Percentiles rank a stretch among this genome's conserved stretches.
These are phyloP conservation scores for Buceros bicornis DNA, from an alignment of 2,797 vertebrate species.

Conservation along the genomic window DNA sequence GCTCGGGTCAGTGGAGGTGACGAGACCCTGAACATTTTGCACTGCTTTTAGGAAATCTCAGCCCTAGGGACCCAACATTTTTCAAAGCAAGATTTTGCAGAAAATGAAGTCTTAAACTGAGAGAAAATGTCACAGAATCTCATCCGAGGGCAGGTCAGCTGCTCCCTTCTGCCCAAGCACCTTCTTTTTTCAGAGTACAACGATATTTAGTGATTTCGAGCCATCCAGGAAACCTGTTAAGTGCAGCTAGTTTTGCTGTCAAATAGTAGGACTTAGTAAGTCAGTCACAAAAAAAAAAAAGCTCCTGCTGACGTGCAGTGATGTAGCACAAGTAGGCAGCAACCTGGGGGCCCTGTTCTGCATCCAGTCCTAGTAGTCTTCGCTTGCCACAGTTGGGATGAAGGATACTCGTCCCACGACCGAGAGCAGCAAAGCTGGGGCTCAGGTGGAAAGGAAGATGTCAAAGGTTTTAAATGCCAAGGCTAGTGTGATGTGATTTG, in stretches of 20 bases:
- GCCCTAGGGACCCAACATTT: neutral
- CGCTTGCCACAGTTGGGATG: neutral
- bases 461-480: neutral
- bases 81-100: neutral
- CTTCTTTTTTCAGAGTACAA: neutral
- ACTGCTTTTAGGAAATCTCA: neutral
- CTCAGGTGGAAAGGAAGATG: neutral
- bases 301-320: neutral
- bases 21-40: rapidly evolving
- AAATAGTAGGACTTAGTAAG: neutral
- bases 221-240: neutral
- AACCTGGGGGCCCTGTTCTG: neutral
- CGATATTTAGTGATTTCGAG: neutral
- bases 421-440: neutral
- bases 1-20: neutral
- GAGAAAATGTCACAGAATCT: neutral
- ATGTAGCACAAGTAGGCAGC: neutral
- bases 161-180: neutral
- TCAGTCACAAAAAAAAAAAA: neutral
- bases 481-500: neutral
- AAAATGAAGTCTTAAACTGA: neutral
- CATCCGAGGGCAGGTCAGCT: neutral
- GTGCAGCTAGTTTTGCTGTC: neutral
- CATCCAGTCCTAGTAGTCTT: neutral
- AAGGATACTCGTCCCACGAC: neutral